Base-by-base conservation (phyloP, 2,888 invertebrate species). In the Caradrina kadenii region DNA sequence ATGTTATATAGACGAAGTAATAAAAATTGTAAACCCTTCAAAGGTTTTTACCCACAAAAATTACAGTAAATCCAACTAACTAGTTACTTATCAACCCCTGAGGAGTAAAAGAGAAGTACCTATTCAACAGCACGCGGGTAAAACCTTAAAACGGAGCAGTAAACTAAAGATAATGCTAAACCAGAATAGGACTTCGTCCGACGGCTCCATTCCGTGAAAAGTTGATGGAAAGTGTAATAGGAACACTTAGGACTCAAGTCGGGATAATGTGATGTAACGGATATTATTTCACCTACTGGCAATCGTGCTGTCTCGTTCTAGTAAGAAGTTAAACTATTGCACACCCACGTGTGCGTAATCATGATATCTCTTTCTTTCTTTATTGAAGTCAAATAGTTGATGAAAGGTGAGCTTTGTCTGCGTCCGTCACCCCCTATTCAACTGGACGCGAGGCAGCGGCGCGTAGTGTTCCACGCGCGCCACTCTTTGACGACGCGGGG, bases 211-310 rank as follows among this genome's bases (percentile, higher is more conserved):
- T 84, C 79, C 76, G 63, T 80, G 78, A 81, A 78, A 82, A 82
- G 79, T 83, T 85, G 84, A 87, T 86, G 83, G 82, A 82, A 84
- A 86, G 79, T 81, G 85, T 85, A 87, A 87, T 87, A 87, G 83
- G 84, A 84, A 87, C 84, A 85, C 87, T 87, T 86, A 84, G 70
- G 68, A 71, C 66, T 74, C 76, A 72, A 80, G 81, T 82, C 69
- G 78, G 70, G 74, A 86, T 82, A 81, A 82, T 82, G 86, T 84
- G 78, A 84, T 80, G 82, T 79, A 79, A 76, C 77, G 73, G 80
- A 84, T 81, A 86, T 79, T 80, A 78, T 82, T 80, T 69, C 72
- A 69, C 62, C 69, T 60, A 72, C 55, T 55, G 42, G 54, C 31
- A 49, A 45, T 49, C 26, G 8, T 79, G 64, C 54, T 50, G n/a